A percentile compares a stretch with the other conserved stretches of the same genome.
These are phyloP conservation scores for Prorops nasuta DNA, from an alignment of 1,140 invertebrate genomes.

Conservation along the genomic window DNA sequence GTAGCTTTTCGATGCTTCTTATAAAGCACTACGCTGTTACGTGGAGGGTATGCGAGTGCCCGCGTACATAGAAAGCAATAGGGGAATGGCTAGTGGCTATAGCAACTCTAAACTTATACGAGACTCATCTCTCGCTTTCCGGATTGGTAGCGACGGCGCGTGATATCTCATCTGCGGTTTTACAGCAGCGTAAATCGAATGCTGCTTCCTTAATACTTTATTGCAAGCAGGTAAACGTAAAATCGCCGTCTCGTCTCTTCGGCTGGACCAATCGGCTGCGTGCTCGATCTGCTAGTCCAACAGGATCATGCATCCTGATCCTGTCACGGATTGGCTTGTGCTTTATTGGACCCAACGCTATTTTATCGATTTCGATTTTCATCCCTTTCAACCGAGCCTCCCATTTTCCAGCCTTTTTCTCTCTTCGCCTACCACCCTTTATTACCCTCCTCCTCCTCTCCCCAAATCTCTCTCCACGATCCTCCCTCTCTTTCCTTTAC, in stretches of 20 bases:
- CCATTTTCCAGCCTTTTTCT: not conserved
- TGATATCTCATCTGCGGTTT: conserved; percentile 31
- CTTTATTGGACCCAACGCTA: conserved; percentile 30
- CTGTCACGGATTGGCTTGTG: conserved; percentile 8
- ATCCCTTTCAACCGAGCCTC: conserved; percentile 6
- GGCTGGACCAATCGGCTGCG: conserved; percentile 13
- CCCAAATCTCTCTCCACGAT: not conserved
- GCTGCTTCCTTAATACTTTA: conserved; percentile 35
- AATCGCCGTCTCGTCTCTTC: conserved; percentile 10
- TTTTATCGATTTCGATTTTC: conserved; percentile 39
- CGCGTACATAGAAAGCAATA: too few relatives aligned
- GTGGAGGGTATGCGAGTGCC: too few relatives aligned
- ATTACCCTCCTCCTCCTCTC: not conserved
- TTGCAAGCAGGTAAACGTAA: conserved; percentile 21
- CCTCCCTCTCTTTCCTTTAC: not conserved
- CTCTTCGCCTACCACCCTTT: conserved; percentile 6
- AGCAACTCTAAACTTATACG: conserved; percentile 2
- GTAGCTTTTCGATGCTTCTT: too few relatives aligned
- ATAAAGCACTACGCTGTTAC: too few relatives aligned
- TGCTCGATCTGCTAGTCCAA: conserved; percentile 13
- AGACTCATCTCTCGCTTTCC: conserved; percentile 6
- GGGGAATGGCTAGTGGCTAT: too few relatives aligned
- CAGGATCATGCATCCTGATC: conserved; percentile 1
- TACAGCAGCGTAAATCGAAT: conserved; percentile 33
- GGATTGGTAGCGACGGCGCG: not conserved